Conservation (phyloP, 2,113 vertebrate genomes). For the Pluvialis apricaria region DNA sequence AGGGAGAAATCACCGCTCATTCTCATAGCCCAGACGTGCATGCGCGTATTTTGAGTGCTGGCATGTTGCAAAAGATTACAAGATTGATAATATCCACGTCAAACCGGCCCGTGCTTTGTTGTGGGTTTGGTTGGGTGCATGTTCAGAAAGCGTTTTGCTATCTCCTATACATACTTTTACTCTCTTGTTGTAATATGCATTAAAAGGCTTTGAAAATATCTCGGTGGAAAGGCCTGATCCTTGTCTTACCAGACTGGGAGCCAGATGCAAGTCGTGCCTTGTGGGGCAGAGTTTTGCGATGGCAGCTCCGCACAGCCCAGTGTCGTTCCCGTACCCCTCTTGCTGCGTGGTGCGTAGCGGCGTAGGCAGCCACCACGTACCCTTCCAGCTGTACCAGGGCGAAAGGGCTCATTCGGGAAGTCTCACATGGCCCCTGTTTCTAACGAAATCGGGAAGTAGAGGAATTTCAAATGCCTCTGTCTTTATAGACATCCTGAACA, state of each 20-base stretch:
- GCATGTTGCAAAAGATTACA: background rate
- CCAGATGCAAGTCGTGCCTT: background rate
- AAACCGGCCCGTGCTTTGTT: too few species aligned
- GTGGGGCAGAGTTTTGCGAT: background rate
- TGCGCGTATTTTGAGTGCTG: background rate
- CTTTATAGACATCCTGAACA: background rate
- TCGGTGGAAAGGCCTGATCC: background rate
- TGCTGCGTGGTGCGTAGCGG: too few species aligned
- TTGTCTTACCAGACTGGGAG: accelerated
- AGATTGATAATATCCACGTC: background rate
- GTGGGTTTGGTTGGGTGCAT: background rate
- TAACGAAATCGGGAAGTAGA: background rate
- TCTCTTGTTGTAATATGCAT: background rate
- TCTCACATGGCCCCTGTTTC: accelerated
- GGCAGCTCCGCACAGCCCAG: background rate
- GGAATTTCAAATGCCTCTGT: background rate
- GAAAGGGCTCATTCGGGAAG: background rate
- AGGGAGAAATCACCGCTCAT: background rate
- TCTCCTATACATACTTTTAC: background rate
- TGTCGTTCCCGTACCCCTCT: background rate
- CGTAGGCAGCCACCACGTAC: too few species aligned
- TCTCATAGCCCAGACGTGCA: background rate
- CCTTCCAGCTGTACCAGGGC: too few species aligned
- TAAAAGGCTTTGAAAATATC: background rate
- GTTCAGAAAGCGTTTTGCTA: background rate